These are phyloP conservation scores for Drosophila gunungcola DNA, from an alignment of 1,140 invertebrate species.

Conservation along the genomic window DNA sequence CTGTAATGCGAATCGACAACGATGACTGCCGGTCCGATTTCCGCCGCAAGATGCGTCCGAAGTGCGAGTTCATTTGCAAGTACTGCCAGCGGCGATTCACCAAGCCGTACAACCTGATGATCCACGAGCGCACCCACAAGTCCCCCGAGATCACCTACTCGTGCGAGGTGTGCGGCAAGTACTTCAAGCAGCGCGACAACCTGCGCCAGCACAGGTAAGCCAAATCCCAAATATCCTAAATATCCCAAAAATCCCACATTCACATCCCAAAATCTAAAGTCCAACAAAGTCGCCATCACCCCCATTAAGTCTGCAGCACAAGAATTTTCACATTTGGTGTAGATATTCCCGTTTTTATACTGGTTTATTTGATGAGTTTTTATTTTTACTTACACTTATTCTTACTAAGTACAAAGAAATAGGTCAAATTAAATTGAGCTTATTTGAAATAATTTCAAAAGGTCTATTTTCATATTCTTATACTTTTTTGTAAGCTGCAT, in stretches of 20 bases:
- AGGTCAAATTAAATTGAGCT: too few species aligned
- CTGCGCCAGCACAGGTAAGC: conserved; percentile 97
- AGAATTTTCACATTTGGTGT: not conserved
- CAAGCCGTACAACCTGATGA: conserved; percentile 99
- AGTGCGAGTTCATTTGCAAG: conserved; percentile 99
- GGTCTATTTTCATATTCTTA: too few species aligned
- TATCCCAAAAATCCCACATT: not conserved
- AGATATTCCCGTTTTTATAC: not conserved
- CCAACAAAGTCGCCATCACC: not conserved
- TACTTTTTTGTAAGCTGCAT: too few species aligned
- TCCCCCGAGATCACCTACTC: conserved; percentile 98
- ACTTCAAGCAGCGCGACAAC: conserved; percentile 98
- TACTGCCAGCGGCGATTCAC: conserved; percentile 99
- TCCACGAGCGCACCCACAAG: conserved; percentile 99
- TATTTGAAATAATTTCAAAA: too few species aligned
- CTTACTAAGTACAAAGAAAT: too few species aligned
- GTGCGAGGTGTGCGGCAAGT: conserved; percentile 99
- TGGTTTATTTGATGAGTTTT: not conserved
- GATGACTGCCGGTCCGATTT: conserved; percentile 95
- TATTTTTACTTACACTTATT: too few species aligned
- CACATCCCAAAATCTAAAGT: not conserved
- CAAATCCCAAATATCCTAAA: too few species aligned
- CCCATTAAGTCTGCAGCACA: not conserved
- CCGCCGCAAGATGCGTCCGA: conserved; percentile 95
- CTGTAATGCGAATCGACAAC: conserved; percentile 95